Evolutionary conservation across 2,888 invertebrate genomes (phyloP).

Genomic region (Lycia hirtaria): DNA sequence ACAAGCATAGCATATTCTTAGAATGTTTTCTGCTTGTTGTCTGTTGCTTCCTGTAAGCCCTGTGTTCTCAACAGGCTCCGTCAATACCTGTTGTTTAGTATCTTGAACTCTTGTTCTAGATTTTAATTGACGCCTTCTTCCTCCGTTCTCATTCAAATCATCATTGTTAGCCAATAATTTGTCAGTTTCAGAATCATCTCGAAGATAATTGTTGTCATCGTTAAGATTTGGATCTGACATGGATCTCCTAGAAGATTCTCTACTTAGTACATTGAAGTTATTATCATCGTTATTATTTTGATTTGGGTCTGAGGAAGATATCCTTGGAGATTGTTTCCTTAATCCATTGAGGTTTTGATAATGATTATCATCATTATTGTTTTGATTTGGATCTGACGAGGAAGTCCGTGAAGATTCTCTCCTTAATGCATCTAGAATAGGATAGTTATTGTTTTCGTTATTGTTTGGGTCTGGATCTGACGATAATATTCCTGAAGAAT

Average conservation of each 20-base stretch:
- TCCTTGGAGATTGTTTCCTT: no score
- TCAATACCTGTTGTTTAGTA: slow-evolving; percentile 12
- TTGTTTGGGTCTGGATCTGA: no score
- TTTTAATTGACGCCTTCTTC: not conserved
- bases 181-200: not conserved
- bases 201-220: not conserved
- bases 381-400: no score
- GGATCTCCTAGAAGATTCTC: slow-evolving; percentile 15
- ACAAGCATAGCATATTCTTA: slow-evolving; percentile 70
- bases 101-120: not conserved
- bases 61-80: slow-evolving; percentile 47
- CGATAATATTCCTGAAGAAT: no score
- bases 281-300: not conserved
- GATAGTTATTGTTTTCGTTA: no score
- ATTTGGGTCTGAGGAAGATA: slow-evolving; percentile 12
- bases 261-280: no score
- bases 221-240: slow-evolving; percentile 4
- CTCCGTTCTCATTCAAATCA: not conserved
- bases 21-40: slow-evolving; percentile 46
- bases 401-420: no score
- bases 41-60: slow-evolving; percentile 45
- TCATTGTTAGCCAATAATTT: not conserved
- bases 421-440: no score
- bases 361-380: no score
- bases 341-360: no score